Percentiles rank a stretch among this genome's conserved stretches.
These are phyloP conservation scores for Gila robusta DNA, from an alignment of 2,797 vertebrate genomes.

Conservation along the genomic window DNA sequence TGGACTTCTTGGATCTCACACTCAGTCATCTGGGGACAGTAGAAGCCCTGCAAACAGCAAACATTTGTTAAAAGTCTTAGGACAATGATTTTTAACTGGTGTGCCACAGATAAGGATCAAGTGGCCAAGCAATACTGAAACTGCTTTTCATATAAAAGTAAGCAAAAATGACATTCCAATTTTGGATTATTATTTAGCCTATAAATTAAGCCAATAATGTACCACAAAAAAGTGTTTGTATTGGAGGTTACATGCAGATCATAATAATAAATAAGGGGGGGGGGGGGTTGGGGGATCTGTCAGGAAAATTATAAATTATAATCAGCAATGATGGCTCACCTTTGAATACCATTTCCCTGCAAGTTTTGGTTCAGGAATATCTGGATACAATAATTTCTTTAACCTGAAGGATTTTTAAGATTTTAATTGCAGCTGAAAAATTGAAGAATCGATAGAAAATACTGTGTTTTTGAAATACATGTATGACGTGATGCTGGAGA, in stretches of 20 bases:
- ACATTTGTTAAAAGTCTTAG: neutral
- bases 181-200: neutral
- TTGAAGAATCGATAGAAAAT: neutral
- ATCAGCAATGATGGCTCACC: slow-evolving; percentile 25
- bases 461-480: neutral
- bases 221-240: neutral
- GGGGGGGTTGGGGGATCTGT: no score
- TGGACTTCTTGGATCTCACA: slow-evolving; percentile 32
- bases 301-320: neutral
- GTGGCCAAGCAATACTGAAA: neutral
- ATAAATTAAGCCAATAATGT: neutral
- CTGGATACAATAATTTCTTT: slow-evolving; percentile 86
- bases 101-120: neutral
- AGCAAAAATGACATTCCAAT: neutral
- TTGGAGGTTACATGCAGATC: neutral
- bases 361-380: slow-evolving; percentile 86
- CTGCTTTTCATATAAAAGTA: neutral
- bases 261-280: neutral
- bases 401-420: slow-evolving; percentile 78
- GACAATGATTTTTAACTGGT: neutral
- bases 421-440: neutral
- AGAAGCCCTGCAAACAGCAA: slow-evolving; percentile 41
- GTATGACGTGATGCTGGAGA: neutral
- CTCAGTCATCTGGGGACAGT: slow-evolving; percentile 26
- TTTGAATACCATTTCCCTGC: slow-evolving; percentile 60